These are phyloP conservation scores for Adelphocoris suturalis DNA, from an alignment of 2,888 invertebrate genomes.

Conservation along the genomic window DNA sequence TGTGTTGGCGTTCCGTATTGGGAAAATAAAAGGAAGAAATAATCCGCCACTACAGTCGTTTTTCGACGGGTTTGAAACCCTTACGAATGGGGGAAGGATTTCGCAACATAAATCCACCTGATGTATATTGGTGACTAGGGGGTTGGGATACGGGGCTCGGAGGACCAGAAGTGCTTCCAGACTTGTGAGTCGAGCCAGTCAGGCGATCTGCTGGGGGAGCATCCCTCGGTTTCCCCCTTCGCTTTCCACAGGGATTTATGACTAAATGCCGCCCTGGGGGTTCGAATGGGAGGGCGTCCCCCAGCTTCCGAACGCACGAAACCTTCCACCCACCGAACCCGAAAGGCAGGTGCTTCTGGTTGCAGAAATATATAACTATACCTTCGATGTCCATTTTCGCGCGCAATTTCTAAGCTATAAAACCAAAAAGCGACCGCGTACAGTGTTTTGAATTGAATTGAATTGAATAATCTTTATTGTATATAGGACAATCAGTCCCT, in stretches of 20 bases:
- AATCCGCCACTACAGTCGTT: not conserved
- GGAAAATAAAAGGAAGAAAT: not conserved
- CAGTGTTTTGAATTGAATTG: no score
- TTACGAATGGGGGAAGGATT: not conserved
- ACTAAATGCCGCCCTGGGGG: constrained; percentile 28
- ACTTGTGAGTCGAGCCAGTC: not conserved
- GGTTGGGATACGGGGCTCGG: not conserved
- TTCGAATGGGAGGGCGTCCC: not conserved
- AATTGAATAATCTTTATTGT: no score
- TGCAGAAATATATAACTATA: not conserved
- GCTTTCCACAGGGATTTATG: constrained; percentile 33
- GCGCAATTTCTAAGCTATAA: not conserved
- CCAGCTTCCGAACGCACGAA: not conserved
- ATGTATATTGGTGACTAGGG: not conserved
- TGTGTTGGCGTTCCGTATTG: no score
- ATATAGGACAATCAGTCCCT: no score
- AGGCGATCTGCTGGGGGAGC: constrained; percentile 28
- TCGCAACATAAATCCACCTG: constrained; percentile 10
- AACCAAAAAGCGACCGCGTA: not conserved
- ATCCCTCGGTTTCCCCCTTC: not conserved
- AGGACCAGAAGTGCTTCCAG: constrained; percentile 4
- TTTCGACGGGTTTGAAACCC: not conserved
- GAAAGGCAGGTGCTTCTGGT: constrained; percentile 8
- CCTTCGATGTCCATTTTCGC: not conserved
- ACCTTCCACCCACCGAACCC: not conserved